These are phyloP conservation scores for Noctuana brunneofusca DNA, from an alignment of 2,888 invertebrate genomes.

Conservation along the genomic window DNA sequence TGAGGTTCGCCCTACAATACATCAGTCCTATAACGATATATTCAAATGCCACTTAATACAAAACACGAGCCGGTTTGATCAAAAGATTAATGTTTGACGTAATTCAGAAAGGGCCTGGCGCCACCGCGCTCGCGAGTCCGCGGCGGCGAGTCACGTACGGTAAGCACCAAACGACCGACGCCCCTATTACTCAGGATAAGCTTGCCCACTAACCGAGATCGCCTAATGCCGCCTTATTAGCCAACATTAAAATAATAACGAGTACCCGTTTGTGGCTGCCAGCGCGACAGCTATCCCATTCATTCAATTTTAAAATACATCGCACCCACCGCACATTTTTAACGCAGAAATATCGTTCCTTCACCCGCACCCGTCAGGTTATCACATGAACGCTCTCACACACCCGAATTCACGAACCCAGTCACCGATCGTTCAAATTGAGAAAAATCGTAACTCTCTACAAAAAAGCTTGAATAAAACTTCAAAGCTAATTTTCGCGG, in stretches of 20 bases:
- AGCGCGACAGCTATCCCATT: constrained; percentile 46
- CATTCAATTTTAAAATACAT: constrained; percentile 43
- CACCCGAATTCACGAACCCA: constrained; percentile 43
- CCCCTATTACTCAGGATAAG: constrained; percentile 60
- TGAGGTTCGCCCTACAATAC: constrained; percentile 39
- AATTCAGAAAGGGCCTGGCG: constrained; percentile 62
- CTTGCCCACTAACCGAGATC: constrained; percentile 61
- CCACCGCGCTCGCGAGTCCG: constrained; percentile 44
- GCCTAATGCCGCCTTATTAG: constrained; percentile 64
- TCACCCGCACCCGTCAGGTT: background rate
- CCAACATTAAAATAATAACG: constrained; percentile 68
- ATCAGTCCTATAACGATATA: constrained; percentile 46
- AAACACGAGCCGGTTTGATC: constrained; percentile 57
- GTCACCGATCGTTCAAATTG: constrained; percentile 37
- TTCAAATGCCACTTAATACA: constrained; percentile 59
- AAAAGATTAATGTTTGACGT: constrained; percentile 68
- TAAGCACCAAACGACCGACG: constrained; percentile 52
- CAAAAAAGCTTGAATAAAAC: constrained; percentile 38
- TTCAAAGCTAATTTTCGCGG: constrained; percentile 59
- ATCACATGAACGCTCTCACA: constrained; percentile 37
- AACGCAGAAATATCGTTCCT: constrained; percentile 6
- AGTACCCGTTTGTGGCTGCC: constrained; percentile 39
- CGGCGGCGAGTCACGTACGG: constrained; percentile 57
- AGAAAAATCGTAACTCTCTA: constrained; percentile 36
- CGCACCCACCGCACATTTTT: constrained; percentile 1